Percentiles rank a stretch among this genome's conserved stretches.
Evolutionary conservation across 2,888 invertebrate species (phyloP).

Genomic region (Agrotis clavis): DNA sequence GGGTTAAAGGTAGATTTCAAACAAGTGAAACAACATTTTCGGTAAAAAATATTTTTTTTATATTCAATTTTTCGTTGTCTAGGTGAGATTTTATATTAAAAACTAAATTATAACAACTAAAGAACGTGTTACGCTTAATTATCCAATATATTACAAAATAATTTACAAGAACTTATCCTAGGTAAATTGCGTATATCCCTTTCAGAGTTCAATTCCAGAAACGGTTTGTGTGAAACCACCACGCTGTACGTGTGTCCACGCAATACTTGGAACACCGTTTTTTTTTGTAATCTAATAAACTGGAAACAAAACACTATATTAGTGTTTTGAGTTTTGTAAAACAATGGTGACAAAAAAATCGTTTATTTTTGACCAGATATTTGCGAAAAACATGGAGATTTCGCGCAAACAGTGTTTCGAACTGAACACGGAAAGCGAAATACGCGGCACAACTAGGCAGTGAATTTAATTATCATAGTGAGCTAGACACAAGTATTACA

Average conservation of each 20-base stretch:
- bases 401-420: background rate
- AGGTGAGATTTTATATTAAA: constrained; percentile 79
- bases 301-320: too few species aligned
- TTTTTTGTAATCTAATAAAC: too few species aligned
- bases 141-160: constrained; percentile 85
- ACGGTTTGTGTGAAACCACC: background rate
- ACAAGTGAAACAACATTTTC: constrained; percentile 70
- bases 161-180: constrained; percentile 79
- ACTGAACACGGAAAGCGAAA: background rate
- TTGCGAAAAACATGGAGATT: background rate
- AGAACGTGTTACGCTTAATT: constrained; percentile 67
- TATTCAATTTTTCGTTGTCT: constrained; percentile 74
- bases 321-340: too few species aligned
- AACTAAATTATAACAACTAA: constrained; percentile 72
- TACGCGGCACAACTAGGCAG: constrained; percentile 78
- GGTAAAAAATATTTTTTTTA: constrained; percentile 76
- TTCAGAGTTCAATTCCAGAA: background rate
- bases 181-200: constrained; percentile 7
- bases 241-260: too few species aligned
- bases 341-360: too few species aligned
- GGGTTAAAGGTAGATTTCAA: constrained; percentile 27
- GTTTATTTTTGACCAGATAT: too few species aligned
- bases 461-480: constrained; percentile 71
- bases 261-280: too few species aligned
- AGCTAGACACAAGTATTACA: constrained; percentile 58